Evolutionary conservation across 2,113 vertebrate species (phyloP).

Genomic region (Indri indri): DNA sequence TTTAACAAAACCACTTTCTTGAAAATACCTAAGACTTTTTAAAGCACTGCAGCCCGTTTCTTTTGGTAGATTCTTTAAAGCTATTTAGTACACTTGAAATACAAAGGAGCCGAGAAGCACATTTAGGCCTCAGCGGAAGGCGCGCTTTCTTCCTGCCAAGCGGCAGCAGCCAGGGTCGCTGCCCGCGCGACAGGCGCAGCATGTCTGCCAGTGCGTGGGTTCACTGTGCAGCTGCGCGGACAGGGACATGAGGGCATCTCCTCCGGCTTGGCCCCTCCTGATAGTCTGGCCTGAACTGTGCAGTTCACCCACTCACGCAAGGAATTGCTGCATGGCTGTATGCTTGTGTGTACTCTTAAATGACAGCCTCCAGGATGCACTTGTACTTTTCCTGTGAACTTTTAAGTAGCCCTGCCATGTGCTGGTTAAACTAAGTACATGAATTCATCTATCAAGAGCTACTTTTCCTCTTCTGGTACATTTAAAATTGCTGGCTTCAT

Average conservation of each 20-base stretch:
- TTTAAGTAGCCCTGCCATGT: not conserved
- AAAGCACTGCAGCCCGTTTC: slow-evolving; percentile 73
- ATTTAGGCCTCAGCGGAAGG: slow-evolving; percentile 71
- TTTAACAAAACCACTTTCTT: slow-evolving; percentile 83
- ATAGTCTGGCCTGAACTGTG: not conserved
- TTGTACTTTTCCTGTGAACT: not conserved
- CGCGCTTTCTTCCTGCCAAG: slow-evolving; percentile 71
- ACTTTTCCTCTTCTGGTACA: not conserved
- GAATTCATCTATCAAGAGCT: not conserved
- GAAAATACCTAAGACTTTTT: slow-evolving; percentile 83
- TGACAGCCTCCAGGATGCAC: not conserved
- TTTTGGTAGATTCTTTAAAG: slow-evolving; percentile 79
- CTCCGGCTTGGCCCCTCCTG: no score
- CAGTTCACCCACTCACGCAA: not conserved
- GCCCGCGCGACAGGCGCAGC: not conserved
- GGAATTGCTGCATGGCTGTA: not conserved
- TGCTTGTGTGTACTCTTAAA: not conserved
- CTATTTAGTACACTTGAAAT: slow-evolving; percentile 83
- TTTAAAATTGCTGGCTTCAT: not conserved
- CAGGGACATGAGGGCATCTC: no score
- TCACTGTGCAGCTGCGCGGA: not conserved
- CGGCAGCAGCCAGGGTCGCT: slow-evolving; percentile 17
- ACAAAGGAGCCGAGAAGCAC: slow-evolving; percentile 83
- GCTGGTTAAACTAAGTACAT: not conserved
- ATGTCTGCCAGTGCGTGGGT: not conserved